Evolutionary conservation across 2,797 vertebrate species (phyloP).

Genomic region (Sphenopsis melanotis): DNA sequence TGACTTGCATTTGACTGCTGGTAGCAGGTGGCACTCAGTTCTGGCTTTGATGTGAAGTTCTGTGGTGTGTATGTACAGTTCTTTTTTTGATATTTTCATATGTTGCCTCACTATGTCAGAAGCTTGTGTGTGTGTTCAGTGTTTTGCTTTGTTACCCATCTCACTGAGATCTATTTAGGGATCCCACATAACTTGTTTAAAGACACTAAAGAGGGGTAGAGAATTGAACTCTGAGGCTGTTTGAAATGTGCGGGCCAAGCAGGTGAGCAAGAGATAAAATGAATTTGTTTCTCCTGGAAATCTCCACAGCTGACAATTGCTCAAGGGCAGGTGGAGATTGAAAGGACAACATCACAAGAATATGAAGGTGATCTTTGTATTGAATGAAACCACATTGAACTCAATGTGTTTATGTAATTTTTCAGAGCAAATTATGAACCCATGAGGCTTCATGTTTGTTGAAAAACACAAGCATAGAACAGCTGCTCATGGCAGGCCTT

Average conservation of each 20-base stretch:
- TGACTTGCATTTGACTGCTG: not conserved
- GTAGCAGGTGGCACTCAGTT: not conserved
- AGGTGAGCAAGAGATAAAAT: not conserved
- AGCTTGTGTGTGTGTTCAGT: not conserved
- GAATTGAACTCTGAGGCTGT: not conserved
- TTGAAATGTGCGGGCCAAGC: rapidly evolving
- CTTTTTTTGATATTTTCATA: not conserved
- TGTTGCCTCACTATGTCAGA: not conserved
- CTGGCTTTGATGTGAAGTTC: not conserved
- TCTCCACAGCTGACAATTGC: not conserved
- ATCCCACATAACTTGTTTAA: not conserved
- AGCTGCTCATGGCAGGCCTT: not conserved
- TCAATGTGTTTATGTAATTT: not conserved
- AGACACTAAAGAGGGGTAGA: not conserved
- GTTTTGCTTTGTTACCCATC: not conserved
- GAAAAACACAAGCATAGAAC: not conserved
- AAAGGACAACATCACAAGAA: not conserved
- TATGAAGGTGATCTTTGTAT: not conserved
- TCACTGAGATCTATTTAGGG: not conserved
- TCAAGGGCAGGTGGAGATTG: not conserved
- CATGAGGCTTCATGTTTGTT: rapidly evolving
- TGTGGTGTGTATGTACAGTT: not conserved
- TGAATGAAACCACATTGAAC: not conserved
- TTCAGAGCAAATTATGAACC: not conserved
- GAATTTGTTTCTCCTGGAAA: not conserved